Evolutionary conservation across 1,140 invertebrate genomes (phyloP), one percentile per base, ranked within the genome.

Genomic region (Drosophila kanapiae): DNA sequence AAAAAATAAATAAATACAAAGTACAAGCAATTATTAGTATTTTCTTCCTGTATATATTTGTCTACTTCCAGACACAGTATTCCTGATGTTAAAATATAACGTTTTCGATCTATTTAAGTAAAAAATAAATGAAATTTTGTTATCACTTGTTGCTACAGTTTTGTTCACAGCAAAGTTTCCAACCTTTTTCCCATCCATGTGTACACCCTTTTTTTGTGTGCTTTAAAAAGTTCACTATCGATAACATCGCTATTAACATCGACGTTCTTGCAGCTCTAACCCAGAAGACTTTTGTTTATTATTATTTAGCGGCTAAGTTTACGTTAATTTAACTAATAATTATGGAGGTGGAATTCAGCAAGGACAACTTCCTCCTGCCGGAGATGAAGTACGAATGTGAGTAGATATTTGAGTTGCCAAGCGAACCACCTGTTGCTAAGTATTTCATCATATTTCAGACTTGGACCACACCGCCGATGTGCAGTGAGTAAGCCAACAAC

Each of bases 401-500:
- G 91, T 82, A 58, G 11, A 51, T 10, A 7, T 6, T 13, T 8
- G 1, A 8, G 23, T 14, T 14, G 3, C 0, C 13, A 8, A 7
- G 9, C 54, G 45, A 27, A 35, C 48, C 51, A 62, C 33, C 67
- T 80, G 69, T 64, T 72, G 37, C 83, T 91, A 40, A 35, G 2
- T 49, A 16, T 37, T 75, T 56, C 61, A 65, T 29, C 8, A 71
- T 35, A 9, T 87, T 96, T 67, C 94, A 98, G 98, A 99, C 95
- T 94, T 99, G 84, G 98, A 99, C 91, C 98, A 99, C 91, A 98
- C 98, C 33, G 98, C 98, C 5, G 98, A 99, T 94, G 97, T 99
- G 29, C 98, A 99, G 97, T 98, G 95, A 97, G 97, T 96, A 97
- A 97, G 95, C 83, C 16, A 70, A 70, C 57, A 40, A 57, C 13